These are phyloP conservation scores for Dasyprocta punctata DNA, from an alignment of 2,113 vertebrate species.

Conservation along the genomic window DNA sequence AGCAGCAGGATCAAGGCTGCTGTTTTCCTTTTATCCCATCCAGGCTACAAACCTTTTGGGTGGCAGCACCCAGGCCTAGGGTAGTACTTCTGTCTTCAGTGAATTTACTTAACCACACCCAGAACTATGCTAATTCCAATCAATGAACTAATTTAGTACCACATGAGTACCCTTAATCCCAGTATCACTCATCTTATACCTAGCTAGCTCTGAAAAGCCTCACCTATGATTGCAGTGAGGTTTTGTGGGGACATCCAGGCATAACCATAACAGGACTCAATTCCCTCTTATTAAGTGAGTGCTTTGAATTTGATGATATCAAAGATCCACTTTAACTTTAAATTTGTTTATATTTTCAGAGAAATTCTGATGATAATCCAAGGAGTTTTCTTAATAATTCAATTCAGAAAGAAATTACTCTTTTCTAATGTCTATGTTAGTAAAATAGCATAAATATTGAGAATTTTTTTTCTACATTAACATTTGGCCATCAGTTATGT, in stretches of 20 bases:
- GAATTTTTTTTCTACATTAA: conserved; percentile 40
- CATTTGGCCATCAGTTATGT: background rate
- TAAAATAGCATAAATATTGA: conserved; percentile 18
- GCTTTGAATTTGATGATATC: background rate
- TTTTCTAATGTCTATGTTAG: conserved; percentile 7
- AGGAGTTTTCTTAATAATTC: conserved; percentile 24
- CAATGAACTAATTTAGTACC: background rate
- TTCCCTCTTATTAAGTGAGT: background rate
- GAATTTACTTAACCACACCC: background rate
- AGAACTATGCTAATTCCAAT: background rate
- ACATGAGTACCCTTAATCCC: background rate
- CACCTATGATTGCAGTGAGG: background rate
- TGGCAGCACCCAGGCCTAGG: background rate
- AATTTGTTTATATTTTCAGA: conserved; percentile 10
- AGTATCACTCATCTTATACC: background rate
- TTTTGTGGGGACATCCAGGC: background rate
- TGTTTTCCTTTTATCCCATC: background rate
- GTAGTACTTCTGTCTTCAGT: background rate
- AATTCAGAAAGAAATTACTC: background rate
- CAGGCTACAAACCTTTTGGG: background rate
- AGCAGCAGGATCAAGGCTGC: background rate
- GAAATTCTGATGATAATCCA: background rate
- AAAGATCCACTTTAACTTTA: background rate
- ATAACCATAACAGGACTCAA: background rate
- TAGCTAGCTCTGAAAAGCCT: background rate